Conservation (phyloP, 2,797 vertebrate species). For the Acanthis flammea region DNA sequence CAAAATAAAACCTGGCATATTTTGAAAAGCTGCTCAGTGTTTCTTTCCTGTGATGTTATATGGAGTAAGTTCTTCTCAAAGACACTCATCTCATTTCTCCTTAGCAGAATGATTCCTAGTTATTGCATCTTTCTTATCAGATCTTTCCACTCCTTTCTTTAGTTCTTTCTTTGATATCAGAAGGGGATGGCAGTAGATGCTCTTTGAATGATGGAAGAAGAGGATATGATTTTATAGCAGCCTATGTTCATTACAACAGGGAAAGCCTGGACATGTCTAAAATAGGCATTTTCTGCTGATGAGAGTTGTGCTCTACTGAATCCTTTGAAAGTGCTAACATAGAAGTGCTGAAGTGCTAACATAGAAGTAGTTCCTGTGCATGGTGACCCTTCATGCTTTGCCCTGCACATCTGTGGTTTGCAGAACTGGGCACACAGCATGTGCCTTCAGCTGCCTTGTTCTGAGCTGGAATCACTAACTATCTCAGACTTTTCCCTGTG, state of each 20-base stretch:
- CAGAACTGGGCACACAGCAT: neutral
- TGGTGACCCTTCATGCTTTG: neutral
- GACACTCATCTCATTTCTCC: neutral
- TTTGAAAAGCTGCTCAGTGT: neutral
- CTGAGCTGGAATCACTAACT: neutral
- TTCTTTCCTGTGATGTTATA: neutral
- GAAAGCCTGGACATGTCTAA: neutral
- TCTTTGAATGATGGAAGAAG: neutral
- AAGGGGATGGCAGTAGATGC: neutral
- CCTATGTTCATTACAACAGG: neutral
- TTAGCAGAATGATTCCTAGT: neutral
- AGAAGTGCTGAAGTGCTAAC: neutral
- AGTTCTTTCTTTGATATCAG: neutral
- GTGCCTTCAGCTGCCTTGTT: neutral
- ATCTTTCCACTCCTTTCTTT: neutral
- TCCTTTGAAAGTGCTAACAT: neutral
- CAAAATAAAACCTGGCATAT: neutral
- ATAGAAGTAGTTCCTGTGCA: neutral
- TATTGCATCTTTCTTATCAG: neutral
- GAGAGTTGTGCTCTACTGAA: neutral
- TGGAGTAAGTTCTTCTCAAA: neutral
- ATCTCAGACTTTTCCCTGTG: neutral
- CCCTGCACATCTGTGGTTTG: neutral
- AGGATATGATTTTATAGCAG: neutral
- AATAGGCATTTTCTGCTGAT: neutral